These are phyloP conservation scores for Hermatobates lingyangjiaoensis DNA, from an alignment of 1,140 invertebrate genomes.

Conservation along the genomic window DNA sequence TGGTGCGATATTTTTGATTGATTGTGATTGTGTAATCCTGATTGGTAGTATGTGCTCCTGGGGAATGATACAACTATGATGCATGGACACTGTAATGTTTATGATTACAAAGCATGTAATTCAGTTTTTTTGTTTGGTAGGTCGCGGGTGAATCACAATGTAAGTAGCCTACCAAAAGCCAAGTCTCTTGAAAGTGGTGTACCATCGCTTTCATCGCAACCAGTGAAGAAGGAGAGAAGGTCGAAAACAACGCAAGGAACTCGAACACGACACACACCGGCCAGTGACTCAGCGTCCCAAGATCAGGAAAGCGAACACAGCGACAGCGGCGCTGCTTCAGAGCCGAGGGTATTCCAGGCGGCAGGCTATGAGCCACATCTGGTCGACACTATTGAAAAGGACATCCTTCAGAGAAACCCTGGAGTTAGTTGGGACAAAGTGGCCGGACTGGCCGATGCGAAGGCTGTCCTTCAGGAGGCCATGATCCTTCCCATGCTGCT, in stretches of 20 bases:
- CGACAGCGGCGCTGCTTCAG: constrained; percentile 1
- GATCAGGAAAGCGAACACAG: constrained; percentile 3
- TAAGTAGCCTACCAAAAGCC: neutral
- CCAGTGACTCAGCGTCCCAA: constrained; percentile 6
- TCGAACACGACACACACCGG: constrained; percentile 9
- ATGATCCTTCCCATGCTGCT: constrained; percentile 45
- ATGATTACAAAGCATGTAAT: too few species aligned
- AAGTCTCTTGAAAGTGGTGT: neutral
- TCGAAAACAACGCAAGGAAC: constrained; percentile 12
- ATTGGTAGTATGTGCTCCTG: too few species aligned
- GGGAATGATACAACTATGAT: too few species aligned
- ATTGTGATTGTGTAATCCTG: too few species aligned
- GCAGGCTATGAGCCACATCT: constrained; percentile 57
- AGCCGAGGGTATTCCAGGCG: constrained; percentile 40
- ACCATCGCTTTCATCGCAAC: neutral
- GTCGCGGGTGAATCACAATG: too few species aligned
- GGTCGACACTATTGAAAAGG: constrained; percentile 50
- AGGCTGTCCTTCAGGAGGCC: constrained; percentile 46
- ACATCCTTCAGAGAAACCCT: constrained; percentile 40
- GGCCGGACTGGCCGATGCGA: constrained; percentile 44
- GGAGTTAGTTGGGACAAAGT: constrained; percentile 42
- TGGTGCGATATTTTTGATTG: too few species aligned
- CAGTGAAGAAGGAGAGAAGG: constrained; percentile 7
- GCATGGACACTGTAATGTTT: too few species aligned
- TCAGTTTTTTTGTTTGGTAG: too few species aligned